These are phyloP conservation scores for Pangasius djambal DNA, from an alignment of 2,797 vertebrate genomes.

Conservation along the genomic window DNA sequence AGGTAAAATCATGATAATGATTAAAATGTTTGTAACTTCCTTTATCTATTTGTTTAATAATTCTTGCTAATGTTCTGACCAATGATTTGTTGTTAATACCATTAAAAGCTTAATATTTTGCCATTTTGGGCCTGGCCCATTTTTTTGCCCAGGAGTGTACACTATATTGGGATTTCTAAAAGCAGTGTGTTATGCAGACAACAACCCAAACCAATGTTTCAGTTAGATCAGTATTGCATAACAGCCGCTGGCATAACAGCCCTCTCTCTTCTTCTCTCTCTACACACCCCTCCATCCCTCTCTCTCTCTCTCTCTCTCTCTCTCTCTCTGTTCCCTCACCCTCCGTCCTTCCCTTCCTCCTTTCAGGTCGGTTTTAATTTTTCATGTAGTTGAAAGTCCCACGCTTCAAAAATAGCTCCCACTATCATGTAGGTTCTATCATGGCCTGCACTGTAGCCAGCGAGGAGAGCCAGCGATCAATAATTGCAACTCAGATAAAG, in stretches of 20 bases:
- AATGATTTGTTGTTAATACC: too few relatives aligned
- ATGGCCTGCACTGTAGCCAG: constrained; percentile 63
- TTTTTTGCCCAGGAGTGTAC: too few relatives aligned
- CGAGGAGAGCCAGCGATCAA: constrained; percentile 66
- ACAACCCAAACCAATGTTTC: constrained; percentile 30
- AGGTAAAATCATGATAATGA: too few relatives aligned
- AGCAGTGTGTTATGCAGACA: constrained; percentile 32
- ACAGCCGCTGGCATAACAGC: constrained; percentile 25
- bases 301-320: not conserved
- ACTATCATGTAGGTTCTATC: constrained; percentile 79
- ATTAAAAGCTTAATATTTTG: too few relatives aligned
- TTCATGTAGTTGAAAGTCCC: constrained; percentile 79
- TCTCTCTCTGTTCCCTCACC: constrained; percentile 29
- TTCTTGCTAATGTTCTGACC: too few relatives aligned
- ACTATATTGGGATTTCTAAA: not conserved
- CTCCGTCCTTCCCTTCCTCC: constrained; percentile 36
- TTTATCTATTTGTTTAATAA: too few relatives aligned
- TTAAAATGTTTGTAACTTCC: too few relatives aligned
- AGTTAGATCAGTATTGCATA: constrained; percentile 38
- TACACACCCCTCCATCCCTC: constrained; percentile 49
- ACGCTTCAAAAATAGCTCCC: constrained; percentile 79
- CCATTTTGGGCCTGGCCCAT: too few relatives aligned
- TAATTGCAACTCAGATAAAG: constrained; percentile 60
- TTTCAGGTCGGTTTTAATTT: constrained; percentile 72
- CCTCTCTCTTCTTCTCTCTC: constrained; percentile 32